A percentile compares a stretch with the other conserved stretches of the same genome.
phyloP scores from a whole-genome alignment of 2,113 vertebrate genomes.

The Spea multiplicata region DNA sequence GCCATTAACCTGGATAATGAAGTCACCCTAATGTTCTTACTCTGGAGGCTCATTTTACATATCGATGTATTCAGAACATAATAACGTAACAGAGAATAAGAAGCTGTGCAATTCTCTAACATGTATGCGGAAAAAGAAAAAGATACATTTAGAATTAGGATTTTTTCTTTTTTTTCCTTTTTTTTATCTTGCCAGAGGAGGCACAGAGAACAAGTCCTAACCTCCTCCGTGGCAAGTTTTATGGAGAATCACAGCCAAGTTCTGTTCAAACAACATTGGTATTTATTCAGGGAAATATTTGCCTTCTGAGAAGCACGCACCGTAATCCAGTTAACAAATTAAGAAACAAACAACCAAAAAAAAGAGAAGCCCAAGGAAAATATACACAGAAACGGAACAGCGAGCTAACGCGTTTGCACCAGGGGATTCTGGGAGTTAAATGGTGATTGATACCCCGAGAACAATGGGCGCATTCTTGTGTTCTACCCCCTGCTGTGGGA shows the following conservation, averaged over 20 bases:
- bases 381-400: no score
- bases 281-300: constrained; percentile 30
- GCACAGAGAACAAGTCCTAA: constrained; percentile 5
- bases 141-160: background rate
- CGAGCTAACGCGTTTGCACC: no score
- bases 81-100: no score
- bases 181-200: background rate
- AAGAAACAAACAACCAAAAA: background rate
- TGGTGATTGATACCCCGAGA: background rate
- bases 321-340: constrained; percentile 16
- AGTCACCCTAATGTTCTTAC: background rate
- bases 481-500: background rate
- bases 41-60: no score
- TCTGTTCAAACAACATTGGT: constrained; percentile 24
- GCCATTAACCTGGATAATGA: constrained; percentile 8
- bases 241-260: background rate
- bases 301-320: constrained; percentile 35
- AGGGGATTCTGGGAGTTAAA: background rate
- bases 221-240: constrained; percentile 20
- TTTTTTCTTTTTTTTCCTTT: background rate
- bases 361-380: background rate
- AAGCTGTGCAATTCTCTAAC: background rate
- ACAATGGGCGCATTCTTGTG: background rate
- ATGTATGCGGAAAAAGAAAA: background rate
- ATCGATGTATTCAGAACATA: no score